Conservation (phyloP, 2,888 invertebrate species). For the Hirudinaria manillensis region DNA sequence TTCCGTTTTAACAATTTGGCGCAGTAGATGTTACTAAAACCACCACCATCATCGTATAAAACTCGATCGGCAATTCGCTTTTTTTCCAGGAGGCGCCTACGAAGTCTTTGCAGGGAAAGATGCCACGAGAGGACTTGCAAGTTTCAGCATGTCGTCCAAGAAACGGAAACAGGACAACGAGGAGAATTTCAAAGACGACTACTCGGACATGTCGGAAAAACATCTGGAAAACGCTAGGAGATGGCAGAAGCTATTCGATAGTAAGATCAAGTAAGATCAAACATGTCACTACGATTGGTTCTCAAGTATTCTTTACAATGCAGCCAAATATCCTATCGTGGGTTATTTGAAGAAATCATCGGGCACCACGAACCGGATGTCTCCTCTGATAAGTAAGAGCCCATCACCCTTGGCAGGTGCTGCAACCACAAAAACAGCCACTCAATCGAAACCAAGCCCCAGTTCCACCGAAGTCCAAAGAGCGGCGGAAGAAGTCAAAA, state of each 20-base stretch:
- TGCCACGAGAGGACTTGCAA: slow-evolving; percentile 29
- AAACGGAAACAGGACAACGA: background rate
- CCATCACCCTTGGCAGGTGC: background rate
- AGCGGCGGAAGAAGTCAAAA: background rate
- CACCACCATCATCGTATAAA: too few species aligned
- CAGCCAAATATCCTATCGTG: slow-evolving; percentile 17
- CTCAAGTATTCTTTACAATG: background rate
- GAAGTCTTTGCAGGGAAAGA: slow-evolving; percentile 29
- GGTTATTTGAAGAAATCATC: background rate
- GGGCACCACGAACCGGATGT: background rate
- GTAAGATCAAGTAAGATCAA: slow-evolving; percentile 9
- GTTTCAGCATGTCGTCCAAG: slow-evolving; percentile 21
- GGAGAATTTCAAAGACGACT: background rate
- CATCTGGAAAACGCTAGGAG: slow-evolving; percentile 27
- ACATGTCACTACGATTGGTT: background rate
- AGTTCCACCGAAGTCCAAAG: background rate
- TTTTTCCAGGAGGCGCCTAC: slow-evolving; percentile 26
- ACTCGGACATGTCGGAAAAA: background rate
- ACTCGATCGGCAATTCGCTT: too few species aligned
- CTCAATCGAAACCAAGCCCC: background rate
- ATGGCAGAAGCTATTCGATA: slow-evolving; percentile 30
- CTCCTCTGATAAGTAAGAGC: background rate
- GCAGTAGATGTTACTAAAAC: too few species aligned
- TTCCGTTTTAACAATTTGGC: too few species aligned
- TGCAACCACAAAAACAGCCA: background rate